A percentile compares a stretch with the other conserved stretches of the same genome.
Evolutionary conservation across 2,888 invertebrate species (phyloP).

Genomic region (Galerucella pusilla): DNA sequence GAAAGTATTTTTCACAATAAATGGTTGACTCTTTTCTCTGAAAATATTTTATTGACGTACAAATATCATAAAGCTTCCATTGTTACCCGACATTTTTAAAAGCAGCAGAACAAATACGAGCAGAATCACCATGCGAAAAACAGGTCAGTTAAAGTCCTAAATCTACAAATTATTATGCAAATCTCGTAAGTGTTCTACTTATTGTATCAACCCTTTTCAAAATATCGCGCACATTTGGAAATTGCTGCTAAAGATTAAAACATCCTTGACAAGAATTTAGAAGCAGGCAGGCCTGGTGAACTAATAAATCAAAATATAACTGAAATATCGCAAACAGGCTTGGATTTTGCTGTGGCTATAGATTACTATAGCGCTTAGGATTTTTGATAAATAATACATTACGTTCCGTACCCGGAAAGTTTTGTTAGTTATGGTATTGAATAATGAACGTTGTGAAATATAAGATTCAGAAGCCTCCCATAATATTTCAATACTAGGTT

Average conservation of each 20-base stretch:
- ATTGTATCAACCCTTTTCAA: constrained; percentile 31
- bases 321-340: constrained; percentile 3
- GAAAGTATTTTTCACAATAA: too few relatives aligned
- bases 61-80: constrained; percentile 4
- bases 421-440: too few relatives aligned
- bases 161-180: constrained; percentile 34
- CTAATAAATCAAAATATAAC: constrained; percentile 16
- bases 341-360: neutral
- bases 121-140: constrained; percentile 20
- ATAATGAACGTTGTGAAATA: too few relatives aligned
- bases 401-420: too few relatives aligned
- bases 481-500: too few relatives aligned
- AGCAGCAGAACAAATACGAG: constrained; percentile 14
- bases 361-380: neutral
- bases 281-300: constrained; percentile 8
- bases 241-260: constrained; percentile 26
- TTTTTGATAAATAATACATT: neutral
- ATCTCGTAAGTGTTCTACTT: constrained; percentile 23
- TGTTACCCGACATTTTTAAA: neutral
- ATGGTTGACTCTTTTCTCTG: too few relatives aligned
- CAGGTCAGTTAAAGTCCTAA: constrained; percentile 23
- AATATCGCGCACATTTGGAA: constrained; percentile 17
- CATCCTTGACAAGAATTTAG: constrained; percentile 26
- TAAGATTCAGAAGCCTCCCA: too few relatives aligned
- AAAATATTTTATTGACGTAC: neutral